Base-by-base conservation (phyloP, 2,797 vertebrate genomes). In the Cryptoblepharus egeriae region DNA sequence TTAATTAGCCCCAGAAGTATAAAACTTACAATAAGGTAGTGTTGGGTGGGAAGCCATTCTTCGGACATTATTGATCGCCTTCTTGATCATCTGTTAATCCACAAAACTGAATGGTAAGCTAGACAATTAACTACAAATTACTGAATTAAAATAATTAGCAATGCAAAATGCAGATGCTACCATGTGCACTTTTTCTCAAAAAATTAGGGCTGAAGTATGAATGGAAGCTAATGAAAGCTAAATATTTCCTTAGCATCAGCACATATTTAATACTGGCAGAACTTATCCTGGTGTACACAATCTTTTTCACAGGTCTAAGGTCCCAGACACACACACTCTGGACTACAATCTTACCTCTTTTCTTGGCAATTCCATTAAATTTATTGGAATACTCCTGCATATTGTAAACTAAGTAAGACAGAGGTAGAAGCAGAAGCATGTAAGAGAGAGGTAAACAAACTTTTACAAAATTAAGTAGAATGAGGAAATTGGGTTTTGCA, bases 11-110 rank as follows among this genome's bases (percentile, higher is more conserved):
- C 22, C 35, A 16, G n/a, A 32, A 65, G 80, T 64, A 80, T 70
- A 80, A 30, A 94, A 98, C 99, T 98, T 96, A 99, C 99, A 99
- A 91, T 99, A 99, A 9, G 99, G 99, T 90, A 99, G 96, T 15
- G 97, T 98, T 91, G 99, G 99, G 95, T 99, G 99, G 78, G 98
- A 99, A 90, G 98, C 97, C 99, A 99, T 99, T 95, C 98, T 97
- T 95, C 99, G 96, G 88, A 99, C 98, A 22, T 99, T 99, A 96
- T 96, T 99, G 92, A 99, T 97, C 88, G 98, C 95, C 93, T 98
- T 97, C 93, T 99, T 99, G 93, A 99, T 98, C 96, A 99, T 97
- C 99, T 99, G 95, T 91, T 89, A 86, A 92, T 91, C n/a, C 4
- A 90, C 11, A 90, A 94, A 88, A 78, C 1, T 58, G 30, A 88